phyloP scores from a whole-genome alignment of 2,888 invertebrate species.

The Synanthedon andrenaeformis region DNA sequence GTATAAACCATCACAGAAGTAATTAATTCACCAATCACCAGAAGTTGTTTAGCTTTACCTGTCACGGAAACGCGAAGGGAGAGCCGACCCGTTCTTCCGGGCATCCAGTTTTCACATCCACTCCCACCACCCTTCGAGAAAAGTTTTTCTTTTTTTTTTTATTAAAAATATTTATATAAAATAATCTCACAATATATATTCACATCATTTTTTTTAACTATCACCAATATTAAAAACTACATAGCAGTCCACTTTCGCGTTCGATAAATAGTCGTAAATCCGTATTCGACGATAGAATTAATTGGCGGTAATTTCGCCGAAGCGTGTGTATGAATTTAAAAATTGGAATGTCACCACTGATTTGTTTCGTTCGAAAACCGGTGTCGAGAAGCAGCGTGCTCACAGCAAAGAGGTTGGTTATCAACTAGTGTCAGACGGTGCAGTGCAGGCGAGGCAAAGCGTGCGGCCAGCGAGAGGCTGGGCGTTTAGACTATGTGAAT shows the following conservation, averaged over 20 bases:
- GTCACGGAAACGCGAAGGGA: constrained; percentile 38
- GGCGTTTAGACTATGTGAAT: constrained; percentile 18
- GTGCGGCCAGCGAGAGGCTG: constrained; percentile 36
- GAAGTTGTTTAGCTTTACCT: constrained; percentile 25
- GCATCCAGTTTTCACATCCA: constrained; percentile 48
- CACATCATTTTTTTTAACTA: constrained; percentile 1
- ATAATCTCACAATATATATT: constrained; percentile 2
- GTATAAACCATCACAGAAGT: constrained; percentile 4
- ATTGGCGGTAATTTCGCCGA: background rate
- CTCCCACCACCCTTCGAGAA: constrained; percentile 17
- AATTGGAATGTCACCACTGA: constrained; percentile 4
- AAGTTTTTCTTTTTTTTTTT: background rate
- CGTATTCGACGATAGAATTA: background rate
- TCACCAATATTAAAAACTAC: background rate
- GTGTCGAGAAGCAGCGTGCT: constrained; percentile 20
- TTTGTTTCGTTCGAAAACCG: constrained; percentile 9
- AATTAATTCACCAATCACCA: constrained; percentile 9
- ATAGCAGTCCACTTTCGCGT: background rate
- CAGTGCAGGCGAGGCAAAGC: constrained; percentile 17
- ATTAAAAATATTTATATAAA: too few species aligned
- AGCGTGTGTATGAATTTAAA: constrained; percentile 11
- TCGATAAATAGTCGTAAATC: background rate
- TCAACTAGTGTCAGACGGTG: constrained; percentile 26
- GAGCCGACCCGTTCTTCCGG: constrained; percentile 44
- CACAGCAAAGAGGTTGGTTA: constrained; percentile 41